phyloP scores from a whole-genome alignment of 2,113 vertebrate species.

The Percopsis transmontana region DNA sequence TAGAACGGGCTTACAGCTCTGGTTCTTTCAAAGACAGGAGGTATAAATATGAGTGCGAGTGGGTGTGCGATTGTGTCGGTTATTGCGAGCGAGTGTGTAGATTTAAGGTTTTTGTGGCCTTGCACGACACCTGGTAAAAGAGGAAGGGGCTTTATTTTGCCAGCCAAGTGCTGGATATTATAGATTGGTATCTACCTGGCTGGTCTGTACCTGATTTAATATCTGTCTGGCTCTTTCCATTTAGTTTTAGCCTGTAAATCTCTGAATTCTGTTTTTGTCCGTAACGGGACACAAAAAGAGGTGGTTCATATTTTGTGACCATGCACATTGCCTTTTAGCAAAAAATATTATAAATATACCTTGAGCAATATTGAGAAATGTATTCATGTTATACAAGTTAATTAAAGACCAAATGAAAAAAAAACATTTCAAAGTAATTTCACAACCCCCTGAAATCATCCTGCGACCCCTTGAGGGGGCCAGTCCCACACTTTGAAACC shows the following conservation, averaged over 20 bases:
- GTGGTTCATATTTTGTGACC: too few species aligned
- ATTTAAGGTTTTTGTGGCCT: not conserved
- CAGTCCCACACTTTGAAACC: too few species aligned
- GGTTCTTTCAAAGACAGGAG: slow-evolving; percentile 74
- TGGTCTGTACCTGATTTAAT: slow-evolving; percentile 20
- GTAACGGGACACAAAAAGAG: too few species aligned
- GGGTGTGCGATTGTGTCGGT: slow-evolving; percentile 16
- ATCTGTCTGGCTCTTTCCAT: slow-evolving; percentile 11
- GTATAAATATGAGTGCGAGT: slow-evolving; percentile 42
- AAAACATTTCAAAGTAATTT: too few species aligned
- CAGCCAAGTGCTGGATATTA: slow-evolving; percentile 27
- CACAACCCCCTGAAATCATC: too few species aligned
- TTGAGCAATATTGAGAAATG: too few species aligned
- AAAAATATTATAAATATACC: too few species aligned
- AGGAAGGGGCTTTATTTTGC: slow-evolving; percentile 28
- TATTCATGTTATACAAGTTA: too few species aligned
- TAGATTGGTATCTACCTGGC: slow-evolving; percentile 19
- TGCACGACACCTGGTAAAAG: not conserved
- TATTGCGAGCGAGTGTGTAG: slow-evolving; percentile 1
- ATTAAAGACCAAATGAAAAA: too few species aligned
- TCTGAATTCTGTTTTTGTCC: too few species aligned
- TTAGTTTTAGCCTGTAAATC: slow-evolving; percentile 38
- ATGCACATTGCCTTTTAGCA: too few species aligned
- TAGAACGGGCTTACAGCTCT: slow-evolving; percentile 67
- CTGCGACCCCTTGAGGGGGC: too few species aligned